phyloP scores from a whole-genome alignment of 2,797 vertebrate genomes.

The Paramormyrops hopkinsi region DNA sequence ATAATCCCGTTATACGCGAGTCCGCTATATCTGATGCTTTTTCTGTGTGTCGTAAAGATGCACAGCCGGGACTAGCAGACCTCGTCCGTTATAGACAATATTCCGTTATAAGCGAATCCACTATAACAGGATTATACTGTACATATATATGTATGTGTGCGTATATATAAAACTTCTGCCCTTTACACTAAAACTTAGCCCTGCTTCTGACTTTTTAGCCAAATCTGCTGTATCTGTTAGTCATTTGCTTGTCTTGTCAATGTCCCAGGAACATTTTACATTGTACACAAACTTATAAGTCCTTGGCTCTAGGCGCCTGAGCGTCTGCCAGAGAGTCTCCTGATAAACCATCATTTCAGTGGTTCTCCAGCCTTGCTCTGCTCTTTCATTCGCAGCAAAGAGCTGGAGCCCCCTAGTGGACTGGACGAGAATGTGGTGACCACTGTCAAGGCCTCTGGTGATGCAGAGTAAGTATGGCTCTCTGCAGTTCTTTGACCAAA shows the following conservation, averaged over 20 bases:
- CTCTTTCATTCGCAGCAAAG: slow-evolving; percentile 44
- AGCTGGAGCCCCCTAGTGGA: slow-evolving; percentile 57
- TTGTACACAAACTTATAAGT: not conserved
- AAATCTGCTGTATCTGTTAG: not conserved
- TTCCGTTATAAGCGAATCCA: not conserved
- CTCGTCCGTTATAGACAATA: no score
- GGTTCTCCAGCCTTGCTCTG: not conserved
- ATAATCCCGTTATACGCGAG: no score
- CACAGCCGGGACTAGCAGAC: no score
- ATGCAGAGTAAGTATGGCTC: slow-evolving; percentile 50
- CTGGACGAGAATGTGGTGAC: slow-evolving; percentile 50
- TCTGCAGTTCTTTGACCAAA: not conserved
- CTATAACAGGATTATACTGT: not conserved
- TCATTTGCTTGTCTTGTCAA: not conserved
- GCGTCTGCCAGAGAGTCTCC: not conserved
- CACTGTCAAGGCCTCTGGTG: slow-evolving; percentile 42
- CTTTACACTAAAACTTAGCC: not conserved
- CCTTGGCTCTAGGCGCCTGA: not conserved
- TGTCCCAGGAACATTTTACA: not conserved
- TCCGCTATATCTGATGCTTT: no score
- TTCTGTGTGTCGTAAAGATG: no score
- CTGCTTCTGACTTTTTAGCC: not conserved
- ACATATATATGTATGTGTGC: not conserved
- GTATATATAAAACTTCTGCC: not conserved
- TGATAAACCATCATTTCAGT: not conserved